phyloP scores from a whole-genome alignment of 2,113 vertebrate species.

The Pterocles burchelli region DNA sequence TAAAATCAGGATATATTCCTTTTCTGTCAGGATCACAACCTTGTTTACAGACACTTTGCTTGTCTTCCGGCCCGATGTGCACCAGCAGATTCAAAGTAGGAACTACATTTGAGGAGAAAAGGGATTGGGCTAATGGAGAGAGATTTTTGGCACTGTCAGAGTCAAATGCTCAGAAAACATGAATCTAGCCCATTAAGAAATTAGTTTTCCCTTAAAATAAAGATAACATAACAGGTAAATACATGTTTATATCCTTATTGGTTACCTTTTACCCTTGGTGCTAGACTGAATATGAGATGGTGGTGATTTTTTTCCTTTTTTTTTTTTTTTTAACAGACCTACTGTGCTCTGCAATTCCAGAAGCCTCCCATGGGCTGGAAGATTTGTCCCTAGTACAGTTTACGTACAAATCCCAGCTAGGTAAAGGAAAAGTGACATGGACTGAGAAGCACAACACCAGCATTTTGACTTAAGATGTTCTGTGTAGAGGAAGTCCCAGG shows the following conservation, averaged over 20 bases:
- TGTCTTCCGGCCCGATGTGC: background rate
- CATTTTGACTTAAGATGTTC: background rate
- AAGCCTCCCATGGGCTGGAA: background rate
- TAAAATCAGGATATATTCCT: background rate
- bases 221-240: background rate
- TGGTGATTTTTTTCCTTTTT: accelerated
- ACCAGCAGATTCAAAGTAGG: background rate
- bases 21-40: background rate
- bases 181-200: background rate
- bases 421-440: background rate
- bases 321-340: background rate
- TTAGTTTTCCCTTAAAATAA: background rate
- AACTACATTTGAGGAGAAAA: background rate
- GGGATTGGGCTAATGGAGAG: background rate
- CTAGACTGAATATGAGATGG: background rate
- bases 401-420: background rate
- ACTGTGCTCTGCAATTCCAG: background rate
- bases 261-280: background rate
- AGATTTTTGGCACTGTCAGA: background rate
- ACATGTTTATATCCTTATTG: background rate
- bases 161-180: background rate
- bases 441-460: background rate
- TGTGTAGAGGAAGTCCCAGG: background rate
- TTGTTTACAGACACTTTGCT: background rate
- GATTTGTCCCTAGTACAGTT: background rate